These are phyloP conservation scores for Atta texana DNA, from an alignment of 1,140 invertebrate species.

Conservation along the genomic window DNA sequence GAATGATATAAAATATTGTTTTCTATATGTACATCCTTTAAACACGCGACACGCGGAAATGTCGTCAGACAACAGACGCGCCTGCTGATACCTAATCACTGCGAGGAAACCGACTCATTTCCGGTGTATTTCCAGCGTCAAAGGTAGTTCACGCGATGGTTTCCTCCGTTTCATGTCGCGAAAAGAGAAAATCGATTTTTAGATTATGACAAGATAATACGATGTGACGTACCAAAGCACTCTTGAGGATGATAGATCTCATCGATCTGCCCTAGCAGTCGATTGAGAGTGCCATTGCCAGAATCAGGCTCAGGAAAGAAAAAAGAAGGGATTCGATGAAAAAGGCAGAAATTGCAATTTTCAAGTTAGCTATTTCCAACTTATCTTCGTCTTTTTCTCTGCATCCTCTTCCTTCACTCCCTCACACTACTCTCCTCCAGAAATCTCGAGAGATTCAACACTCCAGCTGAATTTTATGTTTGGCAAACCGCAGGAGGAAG, in stretches of 20 bases:
- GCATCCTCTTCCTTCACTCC: background rate
- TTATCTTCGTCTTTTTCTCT: background rate
- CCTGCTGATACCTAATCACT: conserved; percentile 36
- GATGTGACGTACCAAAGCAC: conserved; percentile 55
- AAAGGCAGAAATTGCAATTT: conserved; percentile 66
- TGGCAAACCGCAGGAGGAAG: conserved; percentile 31
- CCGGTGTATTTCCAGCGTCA: conserved; percentile 60
- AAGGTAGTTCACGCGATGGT: conserved; percentile 47
- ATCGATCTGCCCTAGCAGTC: conserved; percentile 36
- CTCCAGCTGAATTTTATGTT: conserved; percentile 44
- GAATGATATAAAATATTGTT: background rate
- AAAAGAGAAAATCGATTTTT: conserved; percentile 58
- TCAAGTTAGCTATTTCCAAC: conserved; percentile 59
- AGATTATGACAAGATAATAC: conserved; percentile 69
- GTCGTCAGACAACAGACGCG: background rate
- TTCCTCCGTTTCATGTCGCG: conserved; percentile 10
- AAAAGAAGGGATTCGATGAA: conserved; percentile 10
- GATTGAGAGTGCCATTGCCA: conserved; percentile 47
- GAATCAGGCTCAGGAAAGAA: background rate
- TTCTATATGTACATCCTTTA: background rate
- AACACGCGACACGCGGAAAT: background rate
- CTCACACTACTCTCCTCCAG: background rate
- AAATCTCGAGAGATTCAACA: conserved; percentile 40
- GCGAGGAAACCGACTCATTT: conserved; percentile 68
- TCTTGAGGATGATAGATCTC: conserved; percentile 60